A percentile compares a stretch with the other conserved stretches of the same genome.
Evolutionary conservation across 2,888 invertebrate species (phyloP).

Genomic region (Teleiodes luculella): DNA sequence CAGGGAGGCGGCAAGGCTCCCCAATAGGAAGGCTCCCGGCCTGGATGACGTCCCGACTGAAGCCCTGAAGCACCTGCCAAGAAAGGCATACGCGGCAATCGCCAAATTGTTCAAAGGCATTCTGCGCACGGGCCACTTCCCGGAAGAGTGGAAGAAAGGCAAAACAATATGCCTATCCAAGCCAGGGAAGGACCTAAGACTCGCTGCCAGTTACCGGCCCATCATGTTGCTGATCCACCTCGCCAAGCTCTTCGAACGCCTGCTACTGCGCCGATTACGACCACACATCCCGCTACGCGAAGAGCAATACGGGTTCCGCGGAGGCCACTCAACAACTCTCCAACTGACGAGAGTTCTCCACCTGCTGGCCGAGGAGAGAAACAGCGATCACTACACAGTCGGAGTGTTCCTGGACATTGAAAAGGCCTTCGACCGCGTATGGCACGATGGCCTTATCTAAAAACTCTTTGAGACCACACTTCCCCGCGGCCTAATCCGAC

Average conservation of each 20-base stretch:
- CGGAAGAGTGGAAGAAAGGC: slow-evolving; percentile 19
- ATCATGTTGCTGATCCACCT: slow-evolving; percentile 11
- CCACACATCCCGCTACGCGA: slow-evolving; percentile 10
- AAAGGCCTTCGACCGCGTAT: slow-evolving; percentile 19
- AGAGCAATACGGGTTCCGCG: slow-evolving; percentile 27
- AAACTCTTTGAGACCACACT: slow-evolving; percentile 23
- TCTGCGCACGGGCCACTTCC: slow-evolving; percentile 26
- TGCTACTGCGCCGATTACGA: background rate
- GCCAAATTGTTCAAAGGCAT: slow-evolving; percentile 24
- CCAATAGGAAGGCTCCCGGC: slow-evolving; percentile 24
- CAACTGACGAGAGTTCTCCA: slow-evolving; percentile 32
- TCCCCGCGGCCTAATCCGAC: slow-evolving; percentile 16
- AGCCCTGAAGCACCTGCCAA: slow-evolving; percentile 21
- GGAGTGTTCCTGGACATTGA: slow-evolving; percentile 24
- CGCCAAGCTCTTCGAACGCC: slow-evolving; percentile 11
- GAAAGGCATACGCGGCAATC: slow-evolving; percentile 13
- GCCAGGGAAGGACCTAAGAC: slow-evolving; percentile 22
- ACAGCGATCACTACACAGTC: slow-evolving; percentile 1
- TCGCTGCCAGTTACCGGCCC: slow-evolving; percentile 22
- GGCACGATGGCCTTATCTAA: slow-evolving; percentile 33
- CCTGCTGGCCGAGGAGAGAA: slow-evolving; percentile 9
- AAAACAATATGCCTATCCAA: slow-evolving; percentile 25
- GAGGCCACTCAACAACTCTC: slow-evolving; percentile 28
- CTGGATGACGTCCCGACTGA: slow-evolving; percentile 20
- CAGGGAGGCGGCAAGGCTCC: background rate